Evolutionary conservation across 2,888 invertebrate genomes (phyloP), one percentile per base, ranked within the genome.

Genomic region (Machimus rusticus): DNA sequence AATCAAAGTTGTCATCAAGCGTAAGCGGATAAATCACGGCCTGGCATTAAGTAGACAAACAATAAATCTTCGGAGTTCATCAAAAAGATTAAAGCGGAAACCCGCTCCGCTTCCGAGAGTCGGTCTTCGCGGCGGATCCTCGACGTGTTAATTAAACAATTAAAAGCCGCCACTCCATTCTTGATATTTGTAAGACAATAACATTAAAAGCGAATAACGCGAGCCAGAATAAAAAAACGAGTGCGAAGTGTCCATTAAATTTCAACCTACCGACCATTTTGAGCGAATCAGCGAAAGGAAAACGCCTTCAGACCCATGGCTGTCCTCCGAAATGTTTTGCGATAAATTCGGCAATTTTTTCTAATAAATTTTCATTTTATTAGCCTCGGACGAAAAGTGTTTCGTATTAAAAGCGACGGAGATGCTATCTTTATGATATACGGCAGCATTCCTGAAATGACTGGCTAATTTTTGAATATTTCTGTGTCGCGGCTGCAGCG

Each of bases 381-480:
- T 86, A 77, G 76, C 77, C 77, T 4, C 76, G 55, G 77, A 86
- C 77, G 51, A 86, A 86, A 85, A 86, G 86, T 86, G 86, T 86
- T 86, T 85, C 85, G 85, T 86, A 78, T 86, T 77, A 78, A 78
- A 37, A 31, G 28, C 57, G 66, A 1, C 39, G 8, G 51, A 87
- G 87, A 87, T 87, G 46, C 74, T 87, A 87, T 87, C 87, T 39
- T 51, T 74, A 81, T 87, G 87, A 87, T 87, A 87, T 87, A 87
- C 79, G 74, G 43, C 74, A n/a, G 46, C 81, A 87, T 87, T 87
- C 81, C 46, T 74, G 46, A 87, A 87, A 87, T 87, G 74, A 87
- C 79, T 81, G 87, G 66, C 87, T 87, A 87, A 87, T 86, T 87
- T 87, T 87, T 87, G 81, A 74, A 79, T 86, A 86, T 85, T 85